phyloP scores from a whole-genome alignment of 2,797 vertebrate species.

The Taenioides sp. region DNA sequence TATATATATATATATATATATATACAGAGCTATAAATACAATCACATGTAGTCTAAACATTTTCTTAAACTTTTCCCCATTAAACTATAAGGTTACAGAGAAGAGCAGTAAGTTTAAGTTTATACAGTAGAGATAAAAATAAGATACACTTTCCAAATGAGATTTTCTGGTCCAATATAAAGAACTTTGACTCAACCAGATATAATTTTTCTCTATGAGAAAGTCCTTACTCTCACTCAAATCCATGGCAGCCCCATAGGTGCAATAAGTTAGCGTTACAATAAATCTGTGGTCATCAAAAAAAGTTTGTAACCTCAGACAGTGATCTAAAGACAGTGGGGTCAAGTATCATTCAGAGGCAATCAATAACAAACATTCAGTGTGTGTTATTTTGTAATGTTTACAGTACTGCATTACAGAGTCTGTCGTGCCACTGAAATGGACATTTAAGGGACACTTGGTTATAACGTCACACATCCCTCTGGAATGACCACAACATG shows the following conservation, averaged over 20 bases:
- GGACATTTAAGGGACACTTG: slow-evolving; percentile 40
- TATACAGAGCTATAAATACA: too few species aligned
- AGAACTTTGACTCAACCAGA: slow-evolving; percentile 40
- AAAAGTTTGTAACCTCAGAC: slow-evolving; percentile 59
- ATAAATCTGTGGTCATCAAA: slow-evolving; percentile 73
- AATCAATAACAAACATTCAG: slow-evolving; percentile 59
- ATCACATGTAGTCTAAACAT: too few species aligned
- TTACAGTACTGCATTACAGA: slow-evolving; percentile 50
- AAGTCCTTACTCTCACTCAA: slow-evolving; percentile 35
- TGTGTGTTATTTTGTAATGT: slow-evolving; percentile 55
- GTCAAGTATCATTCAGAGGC: slow-evolving; percentile 59
- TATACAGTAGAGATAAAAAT: slow-evolving; percentile 40
- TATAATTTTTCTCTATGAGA: slow-evolving; percentile 61
- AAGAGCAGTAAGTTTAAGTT: slow-evolving; percentile 1
- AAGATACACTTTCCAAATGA: slow-evolving; percentile 51
- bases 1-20: too few species aligned
- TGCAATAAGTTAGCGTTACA: slow-evolving; percentile 60
- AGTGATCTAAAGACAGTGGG: slow-evolving; percentile 53
- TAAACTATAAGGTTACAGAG: too few species aligned
- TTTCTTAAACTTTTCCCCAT: too few species aligned
- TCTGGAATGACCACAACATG: slow-evolving; percentile 36
- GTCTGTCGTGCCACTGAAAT: slow-evolving; percentile 33
- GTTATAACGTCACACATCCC: slow-evolving; percentile 57
- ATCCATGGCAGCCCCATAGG: slow-evolving; percentile 47
- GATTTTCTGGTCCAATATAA: slow-evolving; percentile 46